Base-by-base conservation (phyloP, 2,888 invertebrate genomes). In the Drosophila austrosaltans region DNA sequence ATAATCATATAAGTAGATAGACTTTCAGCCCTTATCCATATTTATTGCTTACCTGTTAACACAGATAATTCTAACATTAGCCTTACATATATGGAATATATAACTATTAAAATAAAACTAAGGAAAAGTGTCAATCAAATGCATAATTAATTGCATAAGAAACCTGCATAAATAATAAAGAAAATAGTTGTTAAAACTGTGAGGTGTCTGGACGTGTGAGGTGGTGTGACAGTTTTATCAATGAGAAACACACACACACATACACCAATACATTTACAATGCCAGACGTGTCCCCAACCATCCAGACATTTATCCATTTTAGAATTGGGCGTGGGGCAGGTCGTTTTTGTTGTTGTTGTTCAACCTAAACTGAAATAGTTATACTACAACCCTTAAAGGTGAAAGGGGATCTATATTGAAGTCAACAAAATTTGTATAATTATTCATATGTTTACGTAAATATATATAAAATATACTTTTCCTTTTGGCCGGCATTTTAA, bases 201-300 rank as follows among this genome's bases (percentile, higher is more conserved):
- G 10, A 63, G 63, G 73, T 73, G 72, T 72, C 72, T 59, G 59
- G 48, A 59, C 42, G 10, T 42, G 10, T 42, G 42, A 54, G 58
- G 22, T 48, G 28, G 36, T 74, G 73, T 66, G 79, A 78, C 67
- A 53, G 66, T 68, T 70, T 78, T 78, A 79, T 81, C 69, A 78
- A 83, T 80, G 57, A 63, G 59, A 72, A 66, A 42, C 53, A 30
- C 44, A 62, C 60, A 58, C 54, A 44, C 42, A 30, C 22, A 53
- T 6, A 64, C 22, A 7, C 54, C 40, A 36, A 36, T 54, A 30
- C 42, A 5, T 58, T 32, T 58, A 40, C 32, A 42, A 72, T 75
- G 66, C 68, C 69, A 76, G 72, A 75, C 80, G 54, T 58, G 63
- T 66, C 59, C 68, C 69, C 72, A 16, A 16, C 59, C 72, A 62